phyloP scores from a whole-genome alignment of 2,888 invertebrate species.

The Gibbula magus region DNA sequence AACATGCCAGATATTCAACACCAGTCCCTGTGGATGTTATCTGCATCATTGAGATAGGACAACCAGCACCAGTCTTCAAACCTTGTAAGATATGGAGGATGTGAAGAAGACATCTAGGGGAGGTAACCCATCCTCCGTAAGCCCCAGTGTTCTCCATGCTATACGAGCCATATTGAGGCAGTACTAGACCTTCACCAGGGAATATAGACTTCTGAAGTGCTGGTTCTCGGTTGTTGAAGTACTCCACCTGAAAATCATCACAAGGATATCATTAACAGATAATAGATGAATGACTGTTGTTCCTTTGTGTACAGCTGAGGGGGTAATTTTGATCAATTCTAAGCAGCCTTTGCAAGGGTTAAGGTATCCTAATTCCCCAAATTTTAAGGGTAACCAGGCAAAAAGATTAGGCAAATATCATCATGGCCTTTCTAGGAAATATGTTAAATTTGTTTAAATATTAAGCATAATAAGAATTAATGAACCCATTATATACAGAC shows the following conservation, averaged over 20 bases:
- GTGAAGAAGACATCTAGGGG: slow-evolving; percentile 54
- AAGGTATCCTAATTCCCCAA: no score
- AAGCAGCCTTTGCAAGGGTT: no score
- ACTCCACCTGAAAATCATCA: slow-evolving; percentile 53
- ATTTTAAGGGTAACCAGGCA: no score
- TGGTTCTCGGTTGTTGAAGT: slow-evolving; percentile 59
- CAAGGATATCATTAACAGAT: not conserved
- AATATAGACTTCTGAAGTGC: slow-evolving; percentile 43
- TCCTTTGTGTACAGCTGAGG: no score
- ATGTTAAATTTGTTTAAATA: no score
- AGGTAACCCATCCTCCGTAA: slow-evolving; percentile 67
- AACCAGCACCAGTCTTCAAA: not conserved
- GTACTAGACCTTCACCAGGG: slow-evolving; percentile 44
- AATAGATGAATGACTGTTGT: not conserved
- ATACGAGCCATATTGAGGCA: slow-evolving; percentile 67
- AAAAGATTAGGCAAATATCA: no score
- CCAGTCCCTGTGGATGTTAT: no score
- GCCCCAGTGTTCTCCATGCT: slow-evolving; percentile 65
- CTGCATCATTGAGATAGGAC: not conserved
- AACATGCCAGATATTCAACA: no score
- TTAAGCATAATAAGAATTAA: no score
- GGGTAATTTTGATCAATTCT: no score
- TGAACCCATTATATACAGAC: no score
- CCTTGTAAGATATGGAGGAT: slow-evolving; percentile 45
- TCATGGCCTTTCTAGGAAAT: no score